phyloP scores from a whole-genome alignment of 1,140 invertebrate genomes.

The Sitodiplosis mosellana region DNA sequence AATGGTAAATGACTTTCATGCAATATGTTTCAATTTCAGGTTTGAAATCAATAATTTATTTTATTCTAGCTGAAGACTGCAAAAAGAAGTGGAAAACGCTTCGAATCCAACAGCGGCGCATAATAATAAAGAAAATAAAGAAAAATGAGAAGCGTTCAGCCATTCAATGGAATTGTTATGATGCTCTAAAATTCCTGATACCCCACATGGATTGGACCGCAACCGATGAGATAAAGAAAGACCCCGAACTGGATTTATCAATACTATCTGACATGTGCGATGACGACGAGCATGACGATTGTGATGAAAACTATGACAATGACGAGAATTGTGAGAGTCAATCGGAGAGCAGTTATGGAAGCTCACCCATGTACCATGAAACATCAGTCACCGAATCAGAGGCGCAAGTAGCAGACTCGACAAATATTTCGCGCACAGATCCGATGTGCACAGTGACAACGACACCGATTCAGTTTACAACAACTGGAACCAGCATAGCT shows the following conservation, averaged over 20 bases:
- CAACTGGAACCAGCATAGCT: too few relatives aligned
- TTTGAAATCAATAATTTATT: too few relatives aligned
- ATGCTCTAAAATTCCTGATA: background rate
- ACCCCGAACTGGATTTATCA: too few relatives aligned
- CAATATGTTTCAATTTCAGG: too few relatives aligned
- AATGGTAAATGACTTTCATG: too few relatives aligned
- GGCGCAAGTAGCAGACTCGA: background rate
- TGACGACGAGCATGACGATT: background rate
- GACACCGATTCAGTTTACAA: too few relatives aligned
- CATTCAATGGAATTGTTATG: background rate
- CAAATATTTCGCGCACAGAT: too few relatives aligned
- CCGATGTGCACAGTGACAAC: too few relatives aligned
- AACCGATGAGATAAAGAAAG: background rate
- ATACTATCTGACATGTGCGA: too few relatives aligned
- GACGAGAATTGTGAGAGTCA: background rate
- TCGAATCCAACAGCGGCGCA: background rate
- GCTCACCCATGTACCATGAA: background rate
- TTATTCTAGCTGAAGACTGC: background rate
- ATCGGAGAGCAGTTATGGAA: background rate
- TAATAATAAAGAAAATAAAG: background rate
- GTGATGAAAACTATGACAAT: background rate
- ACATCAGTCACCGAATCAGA: background rate
- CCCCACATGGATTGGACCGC: background rate
- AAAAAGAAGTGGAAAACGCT: background rate
- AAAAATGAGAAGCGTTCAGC: background rate